Base-by-base conservation (phyloP, 2,113 vertebrate genomes). In the Cepphus grylle region DNA sequence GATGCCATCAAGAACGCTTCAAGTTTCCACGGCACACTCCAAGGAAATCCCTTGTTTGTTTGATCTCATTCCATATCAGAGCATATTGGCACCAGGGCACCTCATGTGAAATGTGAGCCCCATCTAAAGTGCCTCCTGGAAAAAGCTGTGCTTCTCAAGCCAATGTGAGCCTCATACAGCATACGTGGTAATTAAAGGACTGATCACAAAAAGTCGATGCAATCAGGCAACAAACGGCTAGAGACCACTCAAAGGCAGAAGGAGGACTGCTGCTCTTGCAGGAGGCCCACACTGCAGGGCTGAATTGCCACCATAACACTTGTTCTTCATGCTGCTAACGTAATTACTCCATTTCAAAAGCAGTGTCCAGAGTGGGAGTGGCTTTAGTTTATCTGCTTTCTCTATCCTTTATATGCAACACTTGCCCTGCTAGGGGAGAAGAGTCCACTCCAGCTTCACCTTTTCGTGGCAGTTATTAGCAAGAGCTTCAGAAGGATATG, bases 11-110 rank as follows among this genome's bases (percentile, higher is more conserved):
- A 90, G 56, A 69, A 66, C 58, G 89, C 55, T 63, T 91, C 73
- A 50, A 7, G 40, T 92, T 95, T 93, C 62, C 70, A 87, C 70
- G 67, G 92, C 90, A 92, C 52, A 27, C 83, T 95, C 71, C 81
- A 92, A 93, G 55, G 73, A 95, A 96, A 94, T 92, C 55, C 12
- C 56, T 82, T 53, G 10, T 81, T 91, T 88, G 63, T 93, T 88
- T 95, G 93, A 94, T 96, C 76, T 94, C 76, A 80, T 90, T 92
- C 82, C 59, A 83, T 65, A 70, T 42, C 30, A 81, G 66, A 94
- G 12, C 25, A 84, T 88, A 82, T 55, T 95, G 80, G 89, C 90
- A 96, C 58, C 76, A 86, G n/a, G n/a, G 67, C 27, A 90, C 34
- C 30, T 67, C 66, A 88, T 0, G 0, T 63, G 94, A 92, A 95